Conservation (phyloP, 2,797 vertebrate species). For the Muscicapa striata region DNA sequence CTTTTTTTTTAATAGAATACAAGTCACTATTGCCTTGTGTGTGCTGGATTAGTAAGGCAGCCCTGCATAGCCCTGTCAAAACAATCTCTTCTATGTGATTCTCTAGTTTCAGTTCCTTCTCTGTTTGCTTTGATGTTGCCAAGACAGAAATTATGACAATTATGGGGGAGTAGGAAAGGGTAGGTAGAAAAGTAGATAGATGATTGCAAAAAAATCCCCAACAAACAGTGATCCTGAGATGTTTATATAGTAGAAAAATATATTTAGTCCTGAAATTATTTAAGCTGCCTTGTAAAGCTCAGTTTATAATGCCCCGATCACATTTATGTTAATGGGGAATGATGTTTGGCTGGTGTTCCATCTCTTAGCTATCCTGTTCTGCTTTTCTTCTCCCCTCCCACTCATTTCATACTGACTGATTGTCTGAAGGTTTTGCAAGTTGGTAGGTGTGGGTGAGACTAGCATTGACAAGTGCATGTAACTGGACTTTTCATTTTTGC, state of each 20-base stretch:
- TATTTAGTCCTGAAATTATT: not conserved
- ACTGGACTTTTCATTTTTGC: conserved; percentile 26
- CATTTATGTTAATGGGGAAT: not conserved
- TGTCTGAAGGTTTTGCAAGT: not conserved
- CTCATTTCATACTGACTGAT: not conserved
- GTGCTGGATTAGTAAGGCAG: not conserved
- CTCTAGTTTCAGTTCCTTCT: conserved; percentile 32
- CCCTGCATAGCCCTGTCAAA: conserved; percentile 6
- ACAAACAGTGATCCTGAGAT: not conserved
- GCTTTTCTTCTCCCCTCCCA: not conserved
- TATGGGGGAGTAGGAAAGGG: not conserved
- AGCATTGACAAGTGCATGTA: not conserved
- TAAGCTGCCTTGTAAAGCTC: not conserved
- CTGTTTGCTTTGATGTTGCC: conserved; percentile 17
- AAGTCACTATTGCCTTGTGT: not conserved
- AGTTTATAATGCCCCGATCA: not conserved
- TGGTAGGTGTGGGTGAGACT: not conserved
- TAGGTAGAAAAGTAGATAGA: not conserved
- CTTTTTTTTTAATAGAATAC: conserved; percentile 27
- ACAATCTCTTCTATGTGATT: conserved; percentile 11
- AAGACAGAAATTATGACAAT: conserved; percentile 5
- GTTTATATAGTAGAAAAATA: not conserved
- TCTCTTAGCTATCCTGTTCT: not conserved
- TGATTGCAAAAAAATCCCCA: not conserved
- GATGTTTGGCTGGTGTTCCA: not conserved